phyloP scores from a whole-genome alignment of 2,113 vertebrate species.

The Urocitellus parryii region DNA sequence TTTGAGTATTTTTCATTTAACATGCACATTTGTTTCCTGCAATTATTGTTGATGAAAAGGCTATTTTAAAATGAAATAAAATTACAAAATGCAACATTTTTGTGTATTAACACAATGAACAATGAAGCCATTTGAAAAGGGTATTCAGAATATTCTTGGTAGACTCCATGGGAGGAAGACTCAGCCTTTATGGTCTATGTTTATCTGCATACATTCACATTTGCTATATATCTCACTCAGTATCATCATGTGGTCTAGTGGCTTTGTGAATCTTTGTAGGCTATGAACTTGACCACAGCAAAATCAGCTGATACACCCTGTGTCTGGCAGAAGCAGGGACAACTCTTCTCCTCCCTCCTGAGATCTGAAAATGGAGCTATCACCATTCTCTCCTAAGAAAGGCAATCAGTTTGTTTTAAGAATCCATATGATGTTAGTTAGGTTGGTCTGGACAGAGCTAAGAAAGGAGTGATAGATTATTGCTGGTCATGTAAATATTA shows the following conservation, averaged over 20 bases:
- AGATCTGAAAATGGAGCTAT: background rate
- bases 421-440: background rate
- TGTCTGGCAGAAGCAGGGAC: background rate
- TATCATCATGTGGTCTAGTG: background rate
- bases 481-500: background rate
- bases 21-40: background rate
- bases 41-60: background rate
- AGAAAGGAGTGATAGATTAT: background rate
- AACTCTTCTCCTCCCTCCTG: background rate
- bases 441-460: background rate
- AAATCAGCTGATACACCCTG: background rate
- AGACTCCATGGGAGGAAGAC: background rate
- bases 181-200: background rate
- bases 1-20: background rate
- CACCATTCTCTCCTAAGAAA: background rate
- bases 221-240: background rate
- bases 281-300: background rate
- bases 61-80: background rate
- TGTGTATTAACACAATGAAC: background rate
- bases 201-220: background rate
- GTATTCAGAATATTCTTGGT: background rate
- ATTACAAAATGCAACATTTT: background rate
- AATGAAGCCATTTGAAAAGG: background rate
- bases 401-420: background rate
- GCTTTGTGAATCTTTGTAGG: background rate